phyloP scores from a whole-genome alignment of 1,140 invertebrate species.

The Maconellicoccus hirsutus region DNA sequence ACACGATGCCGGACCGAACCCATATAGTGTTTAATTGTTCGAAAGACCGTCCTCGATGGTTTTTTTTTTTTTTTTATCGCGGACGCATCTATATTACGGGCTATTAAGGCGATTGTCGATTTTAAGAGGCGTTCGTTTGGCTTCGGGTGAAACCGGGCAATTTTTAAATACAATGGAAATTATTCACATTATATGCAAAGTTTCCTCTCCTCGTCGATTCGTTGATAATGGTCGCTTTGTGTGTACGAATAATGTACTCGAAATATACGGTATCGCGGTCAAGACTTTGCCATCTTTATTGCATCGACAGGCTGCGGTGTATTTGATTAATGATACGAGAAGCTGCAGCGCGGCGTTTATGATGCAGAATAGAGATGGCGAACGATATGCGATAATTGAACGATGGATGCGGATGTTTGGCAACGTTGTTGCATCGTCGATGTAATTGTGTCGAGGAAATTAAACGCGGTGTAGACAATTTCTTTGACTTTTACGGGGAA shows the following conservation, averaged over 20 bases:
- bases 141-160: neutral
- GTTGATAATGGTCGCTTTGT: neutral
- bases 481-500: too few species aligned
- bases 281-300: too few species aligned
- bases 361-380: too few species aligned
- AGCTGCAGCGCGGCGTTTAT: too few species aligned
- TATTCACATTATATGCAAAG: neutral
- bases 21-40: neutral
- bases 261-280: neutral
- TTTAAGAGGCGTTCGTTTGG: neutral
- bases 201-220: neutral
- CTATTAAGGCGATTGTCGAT: neutral
- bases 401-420: too few species aligned
- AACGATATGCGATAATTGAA: too few species aligned
- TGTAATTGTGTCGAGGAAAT: too few species aligned
- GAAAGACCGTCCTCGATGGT: neutral
- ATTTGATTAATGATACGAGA: too few species aligned
- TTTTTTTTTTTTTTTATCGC: neutral
- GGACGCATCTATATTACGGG: neutral
- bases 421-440: too few species aligned
- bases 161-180: constrained; percentile 5
- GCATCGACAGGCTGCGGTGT: too few species aligned
- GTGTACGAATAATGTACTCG: neutral
- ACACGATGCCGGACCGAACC: neutral
- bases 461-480: too few species aligned